A percentile compares a stretch with the other conserved stretches of the same genome.
These are phyloP conservation scores for Platycnemis pennipes DNA, from an alignment of 2,888 invertebrate genomes.

Conservation along the genomic window DNA sequence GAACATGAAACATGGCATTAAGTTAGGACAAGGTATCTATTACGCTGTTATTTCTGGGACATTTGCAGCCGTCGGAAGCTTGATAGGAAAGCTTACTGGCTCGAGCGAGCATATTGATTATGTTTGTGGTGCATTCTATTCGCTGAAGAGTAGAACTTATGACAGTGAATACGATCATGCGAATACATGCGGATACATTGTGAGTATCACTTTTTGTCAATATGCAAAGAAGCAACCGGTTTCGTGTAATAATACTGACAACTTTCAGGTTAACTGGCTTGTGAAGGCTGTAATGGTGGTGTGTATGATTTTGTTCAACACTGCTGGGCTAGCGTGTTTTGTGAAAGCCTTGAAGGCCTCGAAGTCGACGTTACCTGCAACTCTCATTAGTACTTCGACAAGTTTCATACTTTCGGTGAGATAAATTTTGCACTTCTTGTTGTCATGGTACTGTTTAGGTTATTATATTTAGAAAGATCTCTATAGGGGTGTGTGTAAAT, in stretches of 20 bases:
- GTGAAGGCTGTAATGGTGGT: constrained; percentile 77
- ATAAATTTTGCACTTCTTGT: constrained; percentile 71
- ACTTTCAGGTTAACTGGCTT: constrained; percentile 74
- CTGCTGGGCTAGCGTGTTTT: constrained; percentile 83
- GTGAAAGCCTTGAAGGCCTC: constrained; percentile 83
- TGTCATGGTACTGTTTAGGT: no score
- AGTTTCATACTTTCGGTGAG: constrained; percentile 85
- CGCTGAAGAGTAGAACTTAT: constrained; percentile 57
- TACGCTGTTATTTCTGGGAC: constrained; percentile 82
- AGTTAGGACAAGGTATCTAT: constrained; percentile 72
- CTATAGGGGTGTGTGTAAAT: no score
- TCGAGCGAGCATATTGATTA: constrained; percentile 71
- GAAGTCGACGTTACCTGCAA: constrained; percentile 83
- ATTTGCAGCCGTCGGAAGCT: constrained; percentile 84
- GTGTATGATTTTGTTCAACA: constrained; percentile 83
- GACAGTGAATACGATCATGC: not conserved
- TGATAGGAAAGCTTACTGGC: constrained; percentile 85
- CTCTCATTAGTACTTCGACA: constrained; percentile 83
- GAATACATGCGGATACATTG: not conserved
- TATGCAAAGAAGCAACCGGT: constrained; percentile 39
- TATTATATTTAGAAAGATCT: no score
- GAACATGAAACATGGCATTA: not conserved
- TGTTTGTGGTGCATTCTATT: constrained; percentile 74
- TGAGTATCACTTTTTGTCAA: not conserved
- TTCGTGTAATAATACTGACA: constrained; percentile 46